phyloP scores from a whole-genome alignment of 2,797 vertebrate species.

The Pangasius larnaudii region DNA sequence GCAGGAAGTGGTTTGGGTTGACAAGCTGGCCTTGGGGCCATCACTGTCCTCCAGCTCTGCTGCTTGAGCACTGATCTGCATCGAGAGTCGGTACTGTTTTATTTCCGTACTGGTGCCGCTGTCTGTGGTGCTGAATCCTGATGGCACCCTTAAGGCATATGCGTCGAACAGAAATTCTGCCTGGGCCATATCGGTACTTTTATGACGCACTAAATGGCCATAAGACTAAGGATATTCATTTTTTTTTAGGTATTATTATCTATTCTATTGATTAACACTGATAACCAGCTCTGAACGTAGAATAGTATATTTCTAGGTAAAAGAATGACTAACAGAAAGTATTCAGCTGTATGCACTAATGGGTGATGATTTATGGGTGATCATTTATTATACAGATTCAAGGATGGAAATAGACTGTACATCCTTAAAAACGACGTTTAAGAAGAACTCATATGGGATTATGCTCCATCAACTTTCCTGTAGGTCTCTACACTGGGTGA shows the following conservation, averaged over 20 bases:
- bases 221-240: not conserved
- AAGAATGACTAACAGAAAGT: not conserved
- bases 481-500: not conserved
- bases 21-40: not conserved
- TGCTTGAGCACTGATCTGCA: not conserved
- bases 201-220: not conserved
- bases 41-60: not conserved
- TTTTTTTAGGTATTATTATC: not conserved
- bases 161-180: not conserved
- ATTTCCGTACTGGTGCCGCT: not conserved
- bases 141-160: not conserved
- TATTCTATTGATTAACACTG: not conserved
- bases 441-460: not conserved
- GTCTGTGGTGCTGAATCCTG: conserved; percentile 17
- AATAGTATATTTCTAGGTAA: not conserved
- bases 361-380: too few relatives aligned
- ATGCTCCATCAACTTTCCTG: not conserved
- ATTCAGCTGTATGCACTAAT: not conserved
- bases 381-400: not conserved
- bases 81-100: not conserved
- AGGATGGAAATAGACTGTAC: not conserved
- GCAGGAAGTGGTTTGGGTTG: not conserved
- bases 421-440: not conserved
- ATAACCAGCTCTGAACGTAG: too few relatives aligned
- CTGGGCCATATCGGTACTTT: not conserved